phyloP scores from a whole-genome alignment of 1,140 invertebrate species.

The Calliopsis andreniformis region DNA sequence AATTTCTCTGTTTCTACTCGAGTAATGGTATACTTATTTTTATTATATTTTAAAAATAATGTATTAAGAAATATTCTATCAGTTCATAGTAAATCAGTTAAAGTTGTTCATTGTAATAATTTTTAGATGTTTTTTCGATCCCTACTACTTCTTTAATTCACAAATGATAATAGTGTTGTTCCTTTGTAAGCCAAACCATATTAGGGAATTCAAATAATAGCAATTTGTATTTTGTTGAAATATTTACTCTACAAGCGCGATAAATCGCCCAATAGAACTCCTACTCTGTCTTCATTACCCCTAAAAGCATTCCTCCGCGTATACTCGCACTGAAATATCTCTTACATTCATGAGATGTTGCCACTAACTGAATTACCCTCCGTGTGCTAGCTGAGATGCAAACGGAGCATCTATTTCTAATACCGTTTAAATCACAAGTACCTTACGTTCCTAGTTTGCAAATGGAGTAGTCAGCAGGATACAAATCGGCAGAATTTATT shows the following conservation, averaged over 20 bases:
- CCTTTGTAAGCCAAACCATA: neutral
- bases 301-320: conserved; percentile 51
- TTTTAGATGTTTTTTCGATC: too few relatives aligned
- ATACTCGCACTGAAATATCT: conserved; percentile 43
- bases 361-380: conserved; percentile 53
- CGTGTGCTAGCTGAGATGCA: conserved; percentile 3
- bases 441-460: conserved; percentile 6
- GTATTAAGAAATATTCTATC: too few relatives aligned
- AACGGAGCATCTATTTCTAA: conserved; percentile 51
- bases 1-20: too few relatives aligned
- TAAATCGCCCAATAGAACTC: conserved; percentile 23
- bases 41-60: too few relatives aligned
- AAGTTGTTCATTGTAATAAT: too few relatives aligned
- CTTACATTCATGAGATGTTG: conserved; percentile 50
- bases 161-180: too few relatives aligned
- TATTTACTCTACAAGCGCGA: neutral
- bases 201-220: neutral
- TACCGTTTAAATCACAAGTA: conserved; percentile 17
- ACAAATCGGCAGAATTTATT: conserved; percentile 34
- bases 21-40: too few relatives aligned
- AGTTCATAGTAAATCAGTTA: too few relatives aligned
- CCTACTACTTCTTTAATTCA: too few relatives aligned
- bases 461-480: neutral
- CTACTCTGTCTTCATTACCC: conserved; percentile 49
- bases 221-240: neutral